These are phyloP conservation scores for Danio tinwini DNA, from an alignment of 2,797 vertebrate species.

Conservation along the genomic window DNA sequence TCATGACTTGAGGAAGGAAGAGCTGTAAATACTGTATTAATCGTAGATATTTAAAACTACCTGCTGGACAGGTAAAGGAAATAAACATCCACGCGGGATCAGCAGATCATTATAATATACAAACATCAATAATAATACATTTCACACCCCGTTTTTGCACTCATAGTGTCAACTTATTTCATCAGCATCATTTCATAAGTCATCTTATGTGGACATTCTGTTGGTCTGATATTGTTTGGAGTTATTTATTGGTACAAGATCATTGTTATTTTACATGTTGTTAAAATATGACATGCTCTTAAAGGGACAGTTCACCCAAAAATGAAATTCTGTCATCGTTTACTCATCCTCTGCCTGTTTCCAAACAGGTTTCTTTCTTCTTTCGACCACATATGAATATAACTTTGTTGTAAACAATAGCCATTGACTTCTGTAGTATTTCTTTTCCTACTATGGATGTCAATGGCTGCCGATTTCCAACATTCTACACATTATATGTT, in stretches of 20 bases:
- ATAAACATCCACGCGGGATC: slow-evolving; percentile 11
- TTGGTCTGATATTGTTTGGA: neutral
- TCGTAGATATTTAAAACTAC: slow-evolving; percentile 50
- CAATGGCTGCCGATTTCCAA: no score
- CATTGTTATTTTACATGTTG: neutral
- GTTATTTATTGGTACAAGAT: neutral
- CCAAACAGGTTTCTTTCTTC: no score
- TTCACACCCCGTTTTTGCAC: neutral
- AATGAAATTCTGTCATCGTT: no score
- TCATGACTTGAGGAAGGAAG: slow-evolving; percentile 12
- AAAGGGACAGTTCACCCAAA: neutral
- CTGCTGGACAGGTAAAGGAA: slow-evolving; percentile 75
- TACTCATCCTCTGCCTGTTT: no score
- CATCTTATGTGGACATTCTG: neutral
- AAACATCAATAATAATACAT: neutral
- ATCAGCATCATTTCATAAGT: neutral
- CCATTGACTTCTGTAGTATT: no score
- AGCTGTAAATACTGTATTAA: slow-evolving; percentile 56
- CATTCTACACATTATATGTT: no score
- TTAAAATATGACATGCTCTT: neutral
- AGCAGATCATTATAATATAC: no score
- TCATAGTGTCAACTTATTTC: slow-evolving; percentile 25
- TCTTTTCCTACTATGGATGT: no score
- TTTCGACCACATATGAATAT: no score
- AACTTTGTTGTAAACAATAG: no score